Percentiles rank a stretch among this genome's conserved stretches.
phyloP scores from a whole-genome alignment of 2,797 vertebrate species.

The Lophotriccus pileatus region DNA sequence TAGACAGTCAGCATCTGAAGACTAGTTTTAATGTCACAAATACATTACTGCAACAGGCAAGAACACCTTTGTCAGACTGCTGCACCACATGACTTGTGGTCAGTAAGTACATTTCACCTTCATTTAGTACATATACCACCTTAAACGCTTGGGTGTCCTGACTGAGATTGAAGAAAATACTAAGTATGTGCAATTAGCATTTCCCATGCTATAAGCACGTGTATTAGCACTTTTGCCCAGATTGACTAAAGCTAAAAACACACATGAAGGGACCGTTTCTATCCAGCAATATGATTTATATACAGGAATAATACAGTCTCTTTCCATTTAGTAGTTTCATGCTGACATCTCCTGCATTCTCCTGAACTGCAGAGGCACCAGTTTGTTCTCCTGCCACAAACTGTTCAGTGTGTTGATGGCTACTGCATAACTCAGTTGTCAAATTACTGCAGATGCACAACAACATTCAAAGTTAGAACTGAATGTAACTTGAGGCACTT shows the following conservation, averaged over 20 bases:
- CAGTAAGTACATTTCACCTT: background rate
- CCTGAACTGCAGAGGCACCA: background rate
- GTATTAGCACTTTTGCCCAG: background rate
- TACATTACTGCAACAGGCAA: background rate
- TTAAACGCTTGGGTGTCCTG: background rate
- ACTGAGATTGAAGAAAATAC: background rate
- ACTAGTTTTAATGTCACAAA: background rate
- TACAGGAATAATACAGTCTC: background rate
- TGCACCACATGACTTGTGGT: background rate
- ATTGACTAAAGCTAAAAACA: background rate
- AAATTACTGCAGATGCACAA: background rate
- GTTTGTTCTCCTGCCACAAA: background rate
- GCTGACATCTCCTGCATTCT: background rate
- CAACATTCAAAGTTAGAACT: background rate
- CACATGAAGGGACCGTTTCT: fast-evolving
- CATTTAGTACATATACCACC: background rate
- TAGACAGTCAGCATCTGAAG: background rate
- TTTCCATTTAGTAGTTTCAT: background rate
- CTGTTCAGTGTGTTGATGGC: background rate
- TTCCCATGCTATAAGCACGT: background rate
- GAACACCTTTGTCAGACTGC: background rate
- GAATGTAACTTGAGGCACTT: background rate
- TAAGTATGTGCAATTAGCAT: background rate
- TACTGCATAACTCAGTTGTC: background rate
- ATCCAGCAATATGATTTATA: background rate